phyloP scores from a whole-genome alignment of 2,888 invertebrate genomes.

The Tridacna crocea region DNA sequence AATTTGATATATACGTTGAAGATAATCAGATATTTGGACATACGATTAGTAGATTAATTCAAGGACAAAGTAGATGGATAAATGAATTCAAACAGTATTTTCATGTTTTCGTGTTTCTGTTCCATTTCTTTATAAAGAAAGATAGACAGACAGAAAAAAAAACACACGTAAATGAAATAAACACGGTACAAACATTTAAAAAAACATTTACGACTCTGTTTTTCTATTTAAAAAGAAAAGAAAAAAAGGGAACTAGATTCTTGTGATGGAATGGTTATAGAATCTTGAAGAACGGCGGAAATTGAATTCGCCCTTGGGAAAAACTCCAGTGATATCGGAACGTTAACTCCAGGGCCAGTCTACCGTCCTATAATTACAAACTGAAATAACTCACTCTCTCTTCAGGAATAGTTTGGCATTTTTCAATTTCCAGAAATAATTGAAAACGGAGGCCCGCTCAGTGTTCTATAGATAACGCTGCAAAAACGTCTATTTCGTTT shows the following conservation, averaged over 20 bases:
- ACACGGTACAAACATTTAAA: too few species aligned
- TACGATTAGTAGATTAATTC: too few species aligned
- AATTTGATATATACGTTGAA: too few species aligned
- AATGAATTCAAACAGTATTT: too few species aligned
- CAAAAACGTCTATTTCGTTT: too few species aligned
- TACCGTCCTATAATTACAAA: constrained; percentile 51
- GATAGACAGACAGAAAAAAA: too few species aligned
- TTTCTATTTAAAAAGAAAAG: neutral
- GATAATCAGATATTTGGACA: too few species aligned
- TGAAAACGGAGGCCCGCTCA: constrained; percentile 55
- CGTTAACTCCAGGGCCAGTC: constrained; percentile 43
- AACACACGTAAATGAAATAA: too few species aligned
- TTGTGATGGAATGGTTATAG: constrained; percentile 6
- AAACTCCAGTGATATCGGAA: constrained; percentile 29
- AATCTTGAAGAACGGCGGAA: constrained; percentile 23
- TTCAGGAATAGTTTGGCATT: constrained; percentile 54
- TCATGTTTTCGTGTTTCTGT: too few species aligned
- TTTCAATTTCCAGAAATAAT: constrained; percentile 63
- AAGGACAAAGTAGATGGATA: too few species aligned
- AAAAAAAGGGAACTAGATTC: neutral
- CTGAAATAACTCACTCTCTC: constrained; percentile 59
- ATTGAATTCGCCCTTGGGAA: constrained; percentile 43
- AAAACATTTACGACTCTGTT: too few species aligned
- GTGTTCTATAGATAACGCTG: neutral
- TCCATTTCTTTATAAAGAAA: too few species aligned